Conservation (phyloP, 2,113 vertebrate genomes). For the Rana temporaria region DNA sequence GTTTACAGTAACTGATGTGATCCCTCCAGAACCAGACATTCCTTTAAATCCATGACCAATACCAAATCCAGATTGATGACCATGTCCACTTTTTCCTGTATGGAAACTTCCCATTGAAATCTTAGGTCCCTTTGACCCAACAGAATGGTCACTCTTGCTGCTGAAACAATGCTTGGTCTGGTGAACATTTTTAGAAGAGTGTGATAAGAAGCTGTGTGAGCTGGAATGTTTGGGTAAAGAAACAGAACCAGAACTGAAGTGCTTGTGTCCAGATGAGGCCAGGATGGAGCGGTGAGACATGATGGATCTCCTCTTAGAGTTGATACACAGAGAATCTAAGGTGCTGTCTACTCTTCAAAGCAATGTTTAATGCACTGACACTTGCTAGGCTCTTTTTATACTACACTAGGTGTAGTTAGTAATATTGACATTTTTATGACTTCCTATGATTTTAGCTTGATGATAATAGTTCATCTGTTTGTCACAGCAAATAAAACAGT, state of each 20-base stretch:
- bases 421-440: constrained; percentile 22
- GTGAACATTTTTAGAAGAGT: constrained; percentile 34
- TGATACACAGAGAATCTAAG: background rate
- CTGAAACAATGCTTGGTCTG: constrained; percentile 24
- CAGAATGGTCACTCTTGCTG: constrained; percentile 48
- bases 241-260: constrained; percentile 48
- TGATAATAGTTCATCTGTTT: constrained; percentile 5
- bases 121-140: constrained; percentile 63
- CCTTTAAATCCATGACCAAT: constrained; percentile 48
- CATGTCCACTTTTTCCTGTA: constrained; percentile 51
- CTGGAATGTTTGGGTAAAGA: constrained; percentile 35
- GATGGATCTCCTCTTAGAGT: constrained; percentile 4
- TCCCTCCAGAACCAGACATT: constrained; percentile 61
- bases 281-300: constrained; percentile 48
- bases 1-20: constrained; percentile 87
- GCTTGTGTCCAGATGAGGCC: constrained; percentile 20
- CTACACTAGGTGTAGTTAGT: background rate
- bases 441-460: constrained; percentile 21
- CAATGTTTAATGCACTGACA: background rate
- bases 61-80: constrained; percentile 56
- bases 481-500: constrained; percentile 43
- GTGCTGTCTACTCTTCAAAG: background rate
- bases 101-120: constrained; percentile 62
- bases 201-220: constrained; percentile 22
- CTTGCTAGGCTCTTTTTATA: constrained; percentile 17